A percentile compares a stretch with the other conserved stretches of the same genome.
Evolutionary conservation across 2,888 invertebrate species (phyloP).

Genomic region (Falcaria lacertinaria): DNA sequence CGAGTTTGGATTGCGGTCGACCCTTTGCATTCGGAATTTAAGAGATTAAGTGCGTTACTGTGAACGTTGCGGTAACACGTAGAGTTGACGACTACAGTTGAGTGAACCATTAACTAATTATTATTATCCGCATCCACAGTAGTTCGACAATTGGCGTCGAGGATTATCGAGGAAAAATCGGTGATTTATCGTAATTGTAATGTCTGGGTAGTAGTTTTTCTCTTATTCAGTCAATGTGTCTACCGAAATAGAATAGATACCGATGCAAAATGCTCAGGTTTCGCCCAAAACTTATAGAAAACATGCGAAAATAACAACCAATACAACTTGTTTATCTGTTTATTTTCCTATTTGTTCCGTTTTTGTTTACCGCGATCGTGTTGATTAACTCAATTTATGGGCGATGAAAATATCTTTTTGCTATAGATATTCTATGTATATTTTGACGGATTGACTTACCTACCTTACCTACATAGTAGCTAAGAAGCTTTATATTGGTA

Average conservation of each 20-base stretch:
- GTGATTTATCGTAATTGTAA: too few relatives aligned
- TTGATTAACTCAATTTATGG: neutral
- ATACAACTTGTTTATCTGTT: neutral
- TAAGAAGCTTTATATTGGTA: too few relatives aligned
- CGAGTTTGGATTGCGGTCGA: conserved; percentile 43
- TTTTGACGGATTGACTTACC: too few relatives aligned
- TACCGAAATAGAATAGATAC: neutral
- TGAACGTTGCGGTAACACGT: conserved; percentile 33
- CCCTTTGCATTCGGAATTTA: conserved; percentile 39
- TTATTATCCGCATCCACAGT: neutral
- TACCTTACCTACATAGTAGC: too few relatives aligned
- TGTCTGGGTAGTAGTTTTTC: too few relatives aligned
- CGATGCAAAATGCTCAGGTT: neutral
- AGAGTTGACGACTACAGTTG: conserved; percentile 16
- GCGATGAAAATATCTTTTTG: neutral
- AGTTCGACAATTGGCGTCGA: too few relatives aligned
- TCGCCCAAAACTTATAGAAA: neutral
- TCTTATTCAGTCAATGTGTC: neutral
- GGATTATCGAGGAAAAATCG: too few relatives aligned
- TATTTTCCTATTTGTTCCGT: neutral
- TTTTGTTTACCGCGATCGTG: neutral
- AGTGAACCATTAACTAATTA: conserved; percentile 21
- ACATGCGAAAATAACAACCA: neutral
- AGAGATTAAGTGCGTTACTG: conserved; percentile 35
- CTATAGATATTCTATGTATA: too few relatives aligned